phyloP scores from a whole-genome alignment of 2,113 vertebrate genomes.

The Typhlomys cinereus region DNA sequence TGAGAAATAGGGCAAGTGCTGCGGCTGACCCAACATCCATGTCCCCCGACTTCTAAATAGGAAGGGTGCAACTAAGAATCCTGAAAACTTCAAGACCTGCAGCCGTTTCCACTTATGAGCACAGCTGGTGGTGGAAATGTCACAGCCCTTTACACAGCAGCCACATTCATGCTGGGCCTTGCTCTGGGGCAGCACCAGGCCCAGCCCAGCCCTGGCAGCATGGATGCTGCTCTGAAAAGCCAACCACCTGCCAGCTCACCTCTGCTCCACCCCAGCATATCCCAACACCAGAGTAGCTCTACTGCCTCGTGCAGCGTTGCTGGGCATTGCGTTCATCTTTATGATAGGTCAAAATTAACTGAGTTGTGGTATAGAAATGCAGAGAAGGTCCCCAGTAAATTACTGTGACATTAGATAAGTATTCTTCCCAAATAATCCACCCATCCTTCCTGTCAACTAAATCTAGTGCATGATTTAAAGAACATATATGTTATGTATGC shows the following conservation, averaged over 20 bases:
- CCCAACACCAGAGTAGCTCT: too few species aligned
- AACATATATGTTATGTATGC: too few species aligned
- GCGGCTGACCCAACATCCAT: background rate
- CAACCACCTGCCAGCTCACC: too few species aligned
- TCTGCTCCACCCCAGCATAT: too few species aligned
- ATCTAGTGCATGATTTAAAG: background rate
- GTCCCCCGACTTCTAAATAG: background rate
- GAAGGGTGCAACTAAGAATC: too few species aligned
- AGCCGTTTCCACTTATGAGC: background rate
- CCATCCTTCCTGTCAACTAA: background rate
- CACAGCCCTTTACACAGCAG: fast-evolving
- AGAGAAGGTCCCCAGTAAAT: background rate
- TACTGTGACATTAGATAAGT: background rate
- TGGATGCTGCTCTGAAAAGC: background rate
- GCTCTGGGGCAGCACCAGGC: fast-evolving
- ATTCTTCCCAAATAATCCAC: background rate
- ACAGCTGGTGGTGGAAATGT: fast-evolving
- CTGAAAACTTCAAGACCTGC: background rate
- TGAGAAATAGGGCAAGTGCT: fast-evolving
- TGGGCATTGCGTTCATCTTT: too few species aligned
- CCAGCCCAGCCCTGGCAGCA: background rate
- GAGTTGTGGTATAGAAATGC: background rate
- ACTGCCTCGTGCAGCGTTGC: fast-evolving
- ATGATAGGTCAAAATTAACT: background rate
- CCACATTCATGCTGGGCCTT: fast-evolving